A percentile compares a stretch with the other conserved stretches of the same genome.
Conservation (phyloP, 2,797 vertebrate species). For the Rhinatrema bivittatum region DNA sequence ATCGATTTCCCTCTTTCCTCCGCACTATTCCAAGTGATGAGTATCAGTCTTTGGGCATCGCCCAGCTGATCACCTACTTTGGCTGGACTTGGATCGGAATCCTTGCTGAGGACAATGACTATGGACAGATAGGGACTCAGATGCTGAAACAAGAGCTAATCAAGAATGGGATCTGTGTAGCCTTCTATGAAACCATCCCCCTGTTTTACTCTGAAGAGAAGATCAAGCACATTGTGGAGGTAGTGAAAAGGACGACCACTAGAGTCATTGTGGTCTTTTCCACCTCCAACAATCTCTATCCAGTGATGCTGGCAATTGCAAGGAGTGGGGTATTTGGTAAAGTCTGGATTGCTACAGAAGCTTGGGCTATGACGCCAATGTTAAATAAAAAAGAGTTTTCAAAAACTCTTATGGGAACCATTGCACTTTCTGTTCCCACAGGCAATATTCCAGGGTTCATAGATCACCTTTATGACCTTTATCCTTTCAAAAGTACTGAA, state of each 20-base stretch:
- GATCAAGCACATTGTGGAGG: not conserved
- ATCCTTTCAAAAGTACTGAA: not conserved
- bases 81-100: constrained; percentile 6
- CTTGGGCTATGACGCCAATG: not conserved
- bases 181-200: not conserved
- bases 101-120: not conserved
- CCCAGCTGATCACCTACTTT: not conserved
- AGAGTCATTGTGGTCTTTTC: constrained; percentile 2
- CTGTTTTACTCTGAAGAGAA: not conserved
- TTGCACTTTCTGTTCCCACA: constrained; percentile 1
- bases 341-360: constrained; percentile 2
- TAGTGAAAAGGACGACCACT: not conserved
- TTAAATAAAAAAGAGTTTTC: not conserved
- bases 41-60: not conserved
- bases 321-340: not conserved
- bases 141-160: not conserved
- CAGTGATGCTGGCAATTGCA: constrained; percentile 1
- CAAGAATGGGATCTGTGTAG: constrained; percentile 2
- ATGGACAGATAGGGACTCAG: not conserved
- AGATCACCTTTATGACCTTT: not conserved
- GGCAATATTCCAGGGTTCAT: not conserved
- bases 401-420: not conserved
- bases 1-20: not conserved
- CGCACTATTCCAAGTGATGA: not conserved
- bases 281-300: not conserved